phyloP scores from a whole-genome alignment of 2,113 vertebrate genomes.

The Pogonocichla stellata region DNA sequence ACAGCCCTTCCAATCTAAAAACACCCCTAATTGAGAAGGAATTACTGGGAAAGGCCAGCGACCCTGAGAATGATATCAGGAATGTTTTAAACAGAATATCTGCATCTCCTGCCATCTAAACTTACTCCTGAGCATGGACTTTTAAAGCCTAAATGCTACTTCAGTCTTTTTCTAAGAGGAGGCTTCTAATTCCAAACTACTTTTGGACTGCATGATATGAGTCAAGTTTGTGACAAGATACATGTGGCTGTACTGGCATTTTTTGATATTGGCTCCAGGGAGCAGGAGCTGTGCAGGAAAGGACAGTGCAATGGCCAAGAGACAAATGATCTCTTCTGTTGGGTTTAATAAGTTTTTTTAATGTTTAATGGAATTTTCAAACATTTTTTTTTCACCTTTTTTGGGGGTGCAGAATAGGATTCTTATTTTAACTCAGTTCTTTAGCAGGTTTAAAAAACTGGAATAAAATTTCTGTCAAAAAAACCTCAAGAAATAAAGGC shows the following conservation, averaged over 20 bases:
- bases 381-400: background rate
- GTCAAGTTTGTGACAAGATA: background rate
- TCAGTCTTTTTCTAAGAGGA: background rate
- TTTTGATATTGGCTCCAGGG: background rate
- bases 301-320: background rate
- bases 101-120: background rate
- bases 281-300: background rate
- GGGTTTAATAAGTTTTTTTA: background rate
- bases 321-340: background rate
- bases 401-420: background rate
- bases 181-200: background rate
- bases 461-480: background rate
- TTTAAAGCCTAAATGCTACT: background rate
- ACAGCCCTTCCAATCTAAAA: background rate
- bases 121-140: background rate
- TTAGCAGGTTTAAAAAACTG: background rate
- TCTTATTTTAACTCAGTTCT: background rate
- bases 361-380: background rate
- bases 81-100: background rate
- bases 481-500: background rate
- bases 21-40: background rate
- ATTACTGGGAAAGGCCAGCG: background rate
- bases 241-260: background rate
- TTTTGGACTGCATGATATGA: background rate
- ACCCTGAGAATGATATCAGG: background rate